Evolutionary conservation across 2,888 invertebrate genomes (phyloP).

Genomic region (Drosophila gaucha): DNA sequence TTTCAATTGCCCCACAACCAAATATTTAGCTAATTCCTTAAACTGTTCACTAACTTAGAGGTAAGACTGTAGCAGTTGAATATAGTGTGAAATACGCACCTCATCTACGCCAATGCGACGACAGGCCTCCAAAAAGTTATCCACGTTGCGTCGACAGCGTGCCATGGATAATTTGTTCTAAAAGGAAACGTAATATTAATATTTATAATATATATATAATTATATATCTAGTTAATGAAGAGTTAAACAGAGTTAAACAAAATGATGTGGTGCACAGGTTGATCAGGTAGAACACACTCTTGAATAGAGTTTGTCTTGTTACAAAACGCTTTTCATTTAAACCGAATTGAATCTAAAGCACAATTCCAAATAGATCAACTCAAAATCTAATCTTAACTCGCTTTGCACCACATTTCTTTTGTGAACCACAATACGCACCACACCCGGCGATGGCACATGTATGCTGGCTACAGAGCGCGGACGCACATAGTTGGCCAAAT

Average conservation of each 20-base stretch:
- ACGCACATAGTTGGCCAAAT: constrained; percentile 96
- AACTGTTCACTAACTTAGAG: constrained; percentile 21
- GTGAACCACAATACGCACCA: constrained; percentile 87
- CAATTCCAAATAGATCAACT: background rate
- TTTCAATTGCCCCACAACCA: constrained; percentile 36
- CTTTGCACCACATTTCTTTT: background rate
- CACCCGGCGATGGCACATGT: constrained; percentile 96
- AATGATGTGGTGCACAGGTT: background rate
- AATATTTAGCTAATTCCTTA: constrained; percentile 9
- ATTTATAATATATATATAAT: background rate
- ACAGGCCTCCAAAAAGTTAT: constrained; percentile 97
- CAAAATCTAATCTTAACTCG: background rate
- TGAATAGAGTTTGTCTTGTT: too few species aligned
- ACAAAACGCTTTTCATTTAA: too few species aligned
- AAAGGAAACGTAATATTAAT: background rate
- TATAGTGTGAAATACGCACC: constrained; percentile 87
- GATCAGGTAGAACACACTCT: too few species aligned
- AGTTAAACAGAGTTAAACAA: background rate
- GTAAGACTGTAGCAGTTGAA: constrained; percentile 7
- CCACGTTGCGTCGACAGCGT: constrained; percentile 96
- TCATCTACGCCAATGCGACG: constrained; percentile 96
- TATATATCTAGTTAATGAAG: background rate
- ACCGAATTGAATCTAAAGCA: background rate
- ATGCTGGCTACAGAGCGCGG: constrained; percentile 96
- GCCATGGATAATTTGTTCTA: constrained; percentile 98